Evolutionary conservation across 2,797 vertebrate species (phyloP).

Genomic region (Enteromius unitaeniatus): DNA sequence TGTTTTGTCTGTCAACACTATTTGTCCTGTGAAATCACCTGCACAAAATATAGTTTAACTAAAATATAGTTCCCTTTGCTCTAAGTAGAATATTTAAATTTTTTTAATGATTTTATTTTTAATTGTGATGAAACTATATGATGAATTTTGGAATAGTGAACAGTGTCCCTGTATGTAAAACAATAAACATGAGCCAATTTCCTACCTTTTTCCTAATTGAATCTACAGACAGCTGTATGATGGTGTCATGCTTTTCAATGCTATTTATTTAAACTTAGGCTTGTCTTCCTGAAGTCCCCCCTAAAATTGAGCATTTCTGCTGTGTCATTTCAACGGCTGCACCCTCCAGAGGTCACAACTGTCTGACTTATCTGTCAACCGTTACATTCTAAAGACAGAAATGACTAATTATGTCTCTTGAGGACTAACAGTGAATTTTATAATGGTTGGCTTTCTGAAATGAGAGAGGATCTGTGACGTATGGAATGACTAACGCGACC

Average conservation of each 20-base stretch:
- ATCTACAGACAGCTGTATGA: not conserved
- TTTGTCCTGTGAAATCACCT: not conserved
- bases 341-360: not conserved
- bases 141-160: not conserved
- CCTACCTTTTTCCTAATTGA: no score
- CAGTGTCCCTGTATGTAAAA: not conserved
- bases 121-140: not conserved
- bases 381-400: not conserved
- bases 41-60: no score
- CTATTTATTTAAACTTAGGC: not conserved
- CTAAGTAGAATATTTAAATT: conserved; percentile 3
- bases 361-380: not conserved
- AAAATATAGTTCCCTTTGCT: no score
- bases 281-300: not conserved
- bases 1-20: not conserved
- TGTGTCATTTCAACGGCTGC: not conserved
- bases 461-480: not conserved
- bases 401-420: not conserved
- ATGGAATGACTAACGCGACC: not conserved
- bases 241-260: not conserved
- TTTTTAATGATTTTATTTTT: not conserved
- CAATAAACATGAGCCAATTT: conserved; percentile 7
- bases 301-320: not conserved
- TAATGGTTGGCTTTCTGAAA: conserved; percentile 5
- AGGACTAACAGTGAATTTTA: not conserved